Base-by-base conservation (phyloP, 2,113 vertebrate genomes). In the Eupsittula cactorum region DNA sequence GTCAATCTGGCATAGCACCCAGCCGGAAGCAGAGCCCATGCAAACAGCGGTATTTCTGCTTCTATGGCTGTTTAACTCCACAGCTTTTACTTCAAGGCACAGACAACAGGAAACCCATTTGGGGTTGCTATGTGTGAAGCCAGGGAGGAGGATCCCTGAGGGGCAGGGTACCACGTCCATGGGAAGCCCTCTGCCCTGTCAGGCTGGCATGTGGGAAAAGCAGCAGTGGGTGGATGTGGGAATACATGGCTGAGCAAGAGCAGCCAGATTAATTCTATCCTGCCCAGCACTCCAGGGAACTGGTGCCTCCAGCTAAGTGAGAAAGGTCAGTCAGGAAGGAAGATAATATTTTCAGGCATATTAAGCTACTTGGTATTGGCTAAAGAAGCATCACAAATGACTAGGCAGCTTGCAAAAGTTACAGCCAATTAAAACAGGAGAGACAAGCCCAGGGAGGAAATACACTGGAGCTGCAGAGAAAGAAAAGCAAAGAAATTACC, bases 371-470 rank as follows among this genome's bases (percentile, higher is more conserved):
- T 44, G 24, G 53, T 62, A 42, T n/a, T 74, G 77, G 82, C 63
- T 91, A 55, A 71, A 46, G 53, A 63, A 69, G 57, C 62, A 65
- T 44, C 84, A 91, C 63, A 88, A 86, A 59, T 49, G 63, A 41
- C 83, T 74, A 52, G 63, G 64, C 80, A 91, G 41, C 50, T 88
- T 81, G 53, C 52, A 91, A 92, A 80, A 81, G 49, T 65, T 92
- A 73, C 71, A 79, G 42, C 35, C 31, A 90, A 73, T 93, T 86
- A 82, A 86, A 90, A 73, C 17, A 37, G 44, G 53, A 60, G 79
- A 86, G 64, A 76, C 27, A 42, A 83, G 24, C 37, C 63, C 24
- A 8, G 52, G 35, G 28, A 87, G 21, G 16, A 65, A 87, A 75
- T 17, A 27, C 28, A n/a, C 68, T 81, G 68, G 52, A 55, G 42